Conservation (phyloP, 2,888 invertebrate genomes). For the Noctua pronuba region DNA sequence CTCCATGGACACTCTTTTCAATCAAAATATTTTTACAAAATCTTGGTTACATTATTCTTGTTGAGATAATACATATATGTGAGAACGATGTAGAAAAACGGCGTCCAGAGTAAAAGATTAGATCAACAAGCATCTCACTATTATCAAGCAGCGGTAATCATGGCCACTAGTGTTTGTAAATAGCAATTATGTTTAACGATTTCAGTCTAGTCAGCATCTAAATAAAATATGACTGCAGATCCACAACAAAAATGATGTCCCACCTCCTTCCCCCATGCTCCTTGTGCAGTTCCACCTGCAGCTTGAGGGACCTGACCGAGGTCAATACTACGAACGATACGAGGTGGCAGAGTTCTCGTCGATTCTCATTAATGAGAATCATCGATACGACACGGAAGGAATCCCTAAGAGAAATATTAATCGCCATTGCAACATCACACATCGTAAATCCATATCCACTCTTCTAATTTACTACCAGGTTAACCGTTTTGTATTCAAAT, state of each 20-base stretch:
- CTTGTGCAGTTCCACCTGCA: background rate
- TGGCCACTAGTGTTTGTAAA: background rate
- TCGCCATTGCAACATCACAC: slow-evolving; percentile 7
- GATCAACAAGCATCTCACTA: background rate
- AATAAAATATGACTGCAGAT: background rate
- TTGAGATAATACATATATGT: too few relatives aligned
- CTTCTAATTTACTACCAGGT: slow-evolving; percentile 31
- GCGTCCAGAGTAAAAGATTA: too few relatives aligned
- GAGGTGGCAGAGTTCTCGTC: background rate
- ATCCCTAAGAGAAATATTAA: background rate
- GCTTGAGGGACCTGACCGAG: background rate
- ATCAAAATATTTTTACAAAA: too few relatives aligned
- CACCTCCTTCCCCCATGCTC: background rate
- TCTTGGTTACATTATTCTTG: too few relatives aligned
- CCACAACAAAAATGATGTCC: background rate
- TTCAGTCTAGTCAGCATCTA: background rate
- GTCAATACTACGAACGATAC: background rate
- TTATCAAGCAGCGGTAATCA: too few relatives aligned
- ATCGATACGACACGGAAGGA: background rate
- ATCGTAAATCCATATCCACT: slow-evolving; percentile 17
- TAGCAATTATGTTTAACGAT: background rate
- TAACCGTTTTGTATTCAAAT: slow-evolving; percentile 34
- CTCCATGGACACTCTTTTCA: too few relatives aligned
- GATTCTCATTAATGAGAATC: background rate
- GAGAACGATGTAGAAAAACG: too few relatives aligned